These are phyloP conservation scores for Perizoma flavofasciatum DNA, from an alignment of 2,888 invertebrate species.

Conservation along the genomic window DNA sequence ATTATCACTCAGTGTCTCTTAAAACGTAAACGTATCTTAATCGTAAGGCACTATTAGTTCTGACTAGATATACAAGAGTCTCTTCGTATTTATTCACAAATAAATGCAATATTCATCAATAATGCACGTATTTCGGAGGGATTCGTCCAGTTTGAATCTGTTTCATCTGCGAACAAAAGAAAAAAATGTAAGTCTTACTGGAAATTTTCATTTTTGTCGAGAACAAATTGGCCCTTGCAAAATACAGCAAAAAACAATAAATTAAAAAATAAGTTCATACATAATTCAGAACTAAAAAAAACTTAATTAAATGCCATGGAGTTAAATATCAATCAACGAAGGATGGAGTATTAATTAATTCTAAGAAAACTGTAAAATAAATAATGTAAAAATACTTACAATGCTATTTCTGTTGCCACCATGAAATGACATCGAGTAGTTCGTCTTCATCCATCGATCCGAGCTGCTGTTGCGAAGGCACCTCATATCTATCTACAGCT, in stretches of 20 bases:
- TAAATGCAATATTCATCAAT: conserved; percentile 63
- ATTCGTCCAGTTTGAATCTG: conserved; percentile 60
- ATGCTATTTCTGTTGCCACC: conserved; percentile 90
- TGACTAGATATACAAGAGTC: conserved; percentile 82
- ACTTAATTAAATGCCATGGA: neutral
- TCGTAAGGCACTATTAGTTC: conserved; percentile 74
- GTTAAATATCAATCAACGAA: no score
- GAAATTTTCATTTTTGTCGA: conserved; percentile 2
- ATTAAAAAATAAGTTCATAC: neutral
- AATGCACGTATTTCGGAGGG: conserved; percentile 76
- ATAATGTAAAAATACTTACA: conserved; percentile 54
- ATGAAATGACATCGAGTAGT: conserved; percentile 92
- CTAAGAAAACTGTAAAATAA: neutral
- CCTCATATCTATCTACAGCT: conserved; percentile 72
- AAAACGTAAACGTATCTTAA: conserved; percentile 31
- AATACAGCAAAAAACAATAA: neutral
- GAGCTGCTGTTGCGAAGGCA: conserved; percentile 77
- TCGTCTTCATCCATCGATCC: conserved; percentile 95
- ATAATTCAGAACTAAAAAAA: conserved; percentile 9
- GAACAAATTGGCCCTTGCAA: neutral
- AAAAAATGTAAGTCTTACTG: conserved; percentile 41
- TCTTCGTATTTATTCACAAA: conserved; percentile 72
- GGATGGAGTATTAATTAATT: no score
- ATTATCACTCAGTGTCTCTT: conserved; percentile 38
- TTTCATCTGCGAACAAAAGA: conserved; percentile 68